Evolutionary conservation across 2,113 vertebrate genomes (phyloP), one percentile per base, ranked within the genome.

Genomic region (Oophaga pumilio): DNA sequence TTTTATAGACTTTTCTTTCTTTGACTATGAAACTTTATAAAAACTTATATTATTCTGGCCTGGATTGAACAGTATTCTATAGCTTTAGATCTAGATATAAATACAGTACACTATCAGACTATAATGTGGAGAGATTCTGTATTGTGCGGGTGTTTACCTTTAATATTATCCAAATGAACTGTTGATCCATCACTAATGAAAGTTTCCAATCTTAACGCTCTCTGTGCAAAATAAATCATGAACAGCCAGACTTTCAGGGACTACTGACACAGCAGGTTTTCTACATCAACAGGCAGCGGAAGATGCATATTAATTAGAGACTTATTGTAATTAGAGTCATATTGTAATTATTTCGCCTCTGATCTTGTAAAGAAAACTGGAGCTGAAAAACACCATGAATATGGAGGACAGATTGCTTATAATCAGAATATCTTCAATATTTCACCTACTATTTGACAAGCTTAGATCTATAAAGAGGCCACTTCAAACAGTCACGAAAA

Each of bases 241-340:
- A 74, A 49, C 71, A 74, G 71, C 71, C 71, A 74, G 71, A 74
- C 71, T 74, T 74, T 50, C 71, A 74, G 71, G 71, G 71, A 74
- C 71, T 74, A 74, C 71, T 74, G 71, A 74, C 71, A 74, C 71
- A 74, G 71, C 71, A 74, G 71, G 71, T 74, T 74, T 74, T 74
- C 71, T 43, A 50, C 71, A 74, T 74, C 71, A 74, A 74, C 71
- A 74, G 71, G 71, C 71, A 74, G 71, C 71, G 18, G 71, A 74
- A 50, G 71, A 74, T 74, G 71, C 71, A 74, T 74, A 74, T 74
- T 74, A 74, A 74, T 74, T 74, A 74, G 43, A 74, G 33, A 74
- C 43, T 74, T 74, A 74, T 74, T 50, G 26, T 74, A 74, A 74
- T 74, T 49, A 74, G 71, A 74, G 71, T 22, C 71, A 50, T 74